These are phyloP conservation scores for Digitonthophagus gazella DNA, from an alignment of 2,888 invertebrate species.

Conservation along the genomic window DNA sequence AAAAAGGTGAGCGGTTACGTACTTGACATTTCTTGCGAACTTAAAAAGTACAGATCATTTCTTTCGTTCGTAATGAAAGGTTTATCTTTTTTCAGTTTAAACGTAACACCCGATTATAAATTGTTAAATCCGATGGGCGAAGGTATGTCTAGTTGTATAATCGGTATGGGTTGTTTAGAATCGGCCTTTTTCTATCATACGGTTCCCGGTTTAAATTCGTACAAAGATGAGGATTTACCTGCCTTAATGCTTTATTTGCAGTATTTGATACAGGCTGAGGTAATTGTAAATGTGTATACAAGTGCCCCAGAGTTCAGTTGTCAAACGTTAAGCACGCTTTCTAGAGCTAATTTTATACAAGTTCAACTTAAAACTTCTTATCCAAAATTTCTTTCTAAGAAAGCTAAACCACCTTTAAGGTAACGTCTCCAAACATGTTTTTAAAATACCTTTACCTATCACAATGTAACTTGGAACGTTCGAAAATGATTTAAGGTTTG, in stretches of 20 bases:
- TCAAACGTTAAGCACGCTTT: too few species aligned
- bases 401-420: too few species aligned
- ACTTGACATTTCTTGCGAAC: background rate
- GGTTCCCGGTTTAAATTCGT: slow-evolving; percentile 64
- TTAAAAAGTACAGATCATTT: background rate
- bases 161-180: slow-evolving; percentile 81
- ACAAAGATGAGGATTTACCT: slow-evolving; percentile 64
- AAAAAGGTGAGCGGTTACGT: slow-evolving; percentile 28
- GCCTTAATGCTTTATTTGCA: slow-evolving; percentile 76
- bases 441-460: too few species aligned
- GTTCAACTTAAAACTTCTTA: too few species aligned
- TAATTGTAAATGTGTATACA: too few species aligned
- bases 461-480: too few species aligned
- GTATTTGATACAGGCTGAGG: slow-evolving; percentile 84
- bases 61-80: background rate
- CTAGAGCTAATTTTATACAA: too few species aligned
- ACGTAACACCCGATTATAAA: slow-evolving; percentile 52
- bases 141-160: slow-evolving; percentile 60
- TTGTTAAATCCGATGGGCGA: slow-evolving; percentile 48
- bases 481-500: too few species aligned
- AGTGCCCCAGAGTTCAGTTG: too few species aligned
- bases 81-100: slow-evolving; percentile 42
- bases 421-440: too few species aligned
- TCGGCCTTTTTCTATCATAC: slow-evolving; percentile 71
- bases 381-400: too few species aligned